A percentile compares a stretch with the other conserved stretches of the same genome.
Evolutionary conservation across 2,888 invertebrate species (phyloP).

Genomic region (Aphrophora alni): DNA sequence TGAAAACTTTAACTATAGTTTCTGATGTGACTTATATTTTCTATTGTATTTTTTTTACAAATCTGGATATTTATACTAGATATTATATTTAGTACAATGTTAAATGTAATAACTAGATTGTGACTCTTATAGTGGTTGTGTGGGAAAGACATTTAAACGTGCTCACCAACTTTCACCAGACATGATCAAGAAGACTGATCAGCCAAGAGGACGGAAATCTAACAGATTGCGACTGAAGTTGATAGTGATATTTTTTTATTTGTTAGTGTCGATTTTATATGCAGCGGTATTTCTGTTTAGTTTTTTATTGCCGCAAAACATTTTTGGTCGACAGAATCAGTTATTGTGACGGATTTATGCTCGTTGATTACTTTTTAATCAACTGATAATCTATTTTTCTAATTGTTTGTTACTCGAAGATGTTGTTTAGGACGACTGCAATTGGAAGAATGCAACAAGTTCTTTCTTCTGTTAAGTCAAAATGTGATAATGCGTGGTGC

Average conservation of each 20-base stretch:
- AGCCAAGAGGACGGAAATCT: slow-evolving; percentile 18
- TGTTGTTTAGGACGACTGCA: slow-evolving; percentile 29
- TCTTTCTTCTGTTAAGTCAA: slow-evolving; percentile 31
- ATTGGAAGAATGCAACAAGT: slow-evolving; percentile 31
- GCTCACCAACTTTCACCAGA: neutral
- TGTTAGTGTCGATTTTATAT: slow-evolving; percentile 35
- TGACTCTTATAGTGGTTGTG: neutral
- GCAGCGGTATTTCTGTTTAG: slow-evolving; percentile 27
- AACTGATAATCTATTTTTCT: slow-evolving; percentile 36
- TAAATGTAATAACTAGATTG: neutral
- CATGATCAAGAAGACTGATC: slow-evolving; percentile 36
- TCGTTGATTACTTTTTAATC: slow-evolving; percentile 23
- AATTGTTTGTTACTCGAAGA: slow-evolving; percentile 35
- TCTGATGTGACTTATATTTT: slow-evolving; percentile 19
- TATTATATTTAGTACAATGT: neutral
- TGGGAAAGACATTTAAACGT: neutral
- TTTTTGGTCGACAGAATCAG: slow-evolving; percentile 33
- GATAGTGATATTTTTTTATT: slow-evolving; percentile 38
- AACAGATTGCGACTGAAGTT: slow-evolving; percentile 31
- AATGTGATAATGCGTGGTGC: slow-evolving; percentile 39
- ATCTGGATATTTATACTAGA: neutral
- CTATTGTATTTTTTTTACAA: slow-evolving; percentile 23
- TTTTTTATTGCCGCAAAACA: slow-evolving; percentile 32
- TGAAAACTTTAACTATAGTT: neutral
- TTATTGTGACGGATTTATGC: slow-evolving; percentile 27